Base-by-base conservation (phyloP, 2,113 vertebrate species). In the Triplophysa tibetana region DNA sequence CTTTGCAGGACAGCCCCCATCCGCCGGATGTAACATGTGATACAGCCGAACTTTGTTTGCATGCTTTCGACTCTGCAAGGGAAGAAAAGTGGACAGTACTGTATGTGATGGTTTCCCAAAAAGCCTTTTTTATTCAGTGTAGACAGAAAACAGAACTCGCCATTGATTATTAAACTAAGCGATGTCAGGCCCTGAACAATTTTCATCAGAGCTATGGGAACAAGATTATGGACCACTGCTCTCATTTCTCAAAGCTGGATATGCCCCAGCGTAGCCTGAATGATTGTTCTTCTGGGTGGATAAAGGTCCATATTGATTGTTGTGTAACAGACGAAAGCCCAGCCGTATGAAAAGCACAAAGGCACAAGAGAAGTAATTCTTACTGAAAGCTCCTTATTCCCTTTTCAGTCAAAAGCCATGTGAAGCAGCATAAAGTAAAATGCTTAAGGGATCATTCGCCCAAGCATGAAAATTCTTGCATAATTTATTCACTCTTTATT, bases 31-130 rank as follows among this genome's bases (percentile, higher is more conserved):
- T 13, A 98, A 92, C 96, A 98, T 98, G 80, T 96, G 96, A 87
- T 97, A 98, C 61, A 98, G 93, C 0, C 96, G 94, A 60, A 98
- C 96, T 89, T 98, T 98, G 89, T 96, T 98, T 82, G 96, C 96
- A 70, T 98, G 96, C 86, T 98, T 98, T 88, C 96, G 95, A 88
- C 96, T 98, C 96, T 98, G 90, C 21, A 87, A 56, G 74, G 83
- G 14, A 43, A 64, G n/a, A 14, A 62, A 66, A 29, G 33, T 69
- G 54, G 13, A 38, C 3, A 29, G 43, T 3, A n/a, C 9, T 29
- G 56, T 74, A 74, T 23, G 70, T 21, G 70, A 60, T 70, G 69
- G 9, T 19, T 75, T 58, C 29, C 21, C 70, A 73, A 73, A 4
- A 7, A 16, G 33, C n/a, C 70, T 14, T 14, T 29, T 75, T 29